A percentile compares a stretch with the other conserved stretches of the same genome.
Evolutionary conservation across 2,888 invertebrate species (phyloP).

Genomic region (Minunthozetes semirufus): DNA sequence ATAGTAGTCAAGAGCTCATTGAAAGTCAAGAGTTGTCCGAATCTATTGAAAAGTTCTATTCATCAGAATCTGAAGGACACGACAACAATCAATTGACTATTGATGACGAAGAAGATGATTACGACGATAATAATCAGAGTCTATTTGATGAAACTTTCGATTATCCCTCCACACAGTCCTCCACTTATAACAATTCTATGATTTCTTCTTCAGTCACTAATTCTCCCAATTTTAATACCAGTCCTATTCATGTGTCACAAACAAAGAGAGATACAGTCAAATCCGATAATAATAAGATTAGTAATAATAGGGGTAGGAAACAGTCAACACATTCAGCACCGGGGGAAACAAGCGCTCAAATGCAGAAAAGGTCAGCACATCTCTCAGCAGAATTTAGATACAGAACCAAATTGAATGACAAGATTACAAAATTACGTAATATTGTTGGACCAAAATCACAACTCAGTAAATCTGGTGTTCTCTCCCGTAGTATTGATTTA

Average conservation of each 20-base stretch:
- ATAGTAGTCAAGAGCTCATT: background rate
- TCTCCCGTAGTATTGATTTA: constrained; percentile 27
- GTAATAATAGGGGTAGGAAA: background rate
- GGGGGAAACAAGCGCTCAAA: background rate
- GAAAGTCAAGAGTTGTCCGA: background rate
- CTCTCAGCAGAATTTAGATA: constrained; percentile 35
- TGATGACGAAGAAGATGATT: background rate
- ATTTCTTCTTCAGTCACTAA: background rate
- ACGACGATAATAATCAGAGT: background rate
- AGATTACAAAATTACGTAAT: constrained; percentile 18
- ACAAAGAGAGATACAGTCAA: background rate
- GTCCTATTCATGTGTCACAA: background rate
- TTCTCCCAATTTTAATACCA: background rate
- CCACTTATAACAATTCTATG: background rate
- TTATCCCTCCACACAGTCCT: background rate
- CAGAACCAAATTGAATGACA: constrained; percentile 34
- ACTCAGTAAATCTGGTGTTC: constrained; percentile 32
- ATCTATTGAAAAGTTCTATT: background rate
- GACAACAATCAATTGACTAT: background rate
- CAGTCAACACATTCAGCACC: background rate
- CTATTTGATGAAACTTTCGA: background rate
- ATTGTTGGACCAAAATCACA: constrained; percentile 26
- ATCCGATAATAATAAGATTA: background rate
- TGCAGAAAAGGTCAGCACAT: constrained; percentile 33
- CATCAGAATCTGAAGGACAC: background rate